Percentiles rank a stretch among this genome's conserved stretches.
Evolutionary conservation across 2,113 vertebrate species (phyloP).

Genomic region (Sakesphorus luctuosus): DNA sequence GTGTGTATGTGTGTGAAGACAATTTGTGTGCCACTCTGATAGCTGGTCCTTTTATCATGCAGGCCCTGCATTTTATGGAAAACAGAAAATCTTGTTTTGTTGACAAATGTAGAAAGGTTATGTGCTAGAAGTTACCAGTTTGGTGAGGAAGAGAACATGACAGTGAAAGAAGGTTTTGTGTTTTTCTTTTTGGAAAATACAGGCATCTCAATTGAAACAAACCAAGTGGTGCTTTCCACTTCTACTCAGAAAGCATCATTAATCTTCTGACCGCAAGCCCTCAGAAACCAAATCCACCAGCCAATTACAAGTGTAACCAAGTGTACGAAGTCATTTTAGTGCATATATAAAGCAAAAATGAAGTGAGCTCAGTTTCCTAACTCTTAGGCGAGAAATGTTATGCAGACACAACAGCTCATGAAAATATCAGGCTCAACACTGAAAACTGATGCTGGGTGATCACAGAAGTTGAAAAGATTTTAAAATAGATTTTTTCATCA

Average conservation of each 20-base stretch:
- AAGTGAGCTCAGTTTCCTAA: not conserved
- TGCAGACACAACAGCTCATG: constrained; percentile 17
- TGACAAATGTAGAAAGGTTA: not conserved
- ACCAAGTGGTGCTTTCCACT: not conserved
- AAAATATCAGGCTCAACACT: constrained; percentile 41
- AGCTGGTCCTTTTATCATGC: not conserved
- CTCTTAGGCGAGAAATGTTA: not conserved
- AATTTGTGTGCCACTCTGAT: not conserved
- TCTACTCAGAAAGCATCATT: not conserved
- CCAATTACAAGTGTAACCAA: not conserved
- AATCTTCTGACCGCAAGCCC: not conserved
- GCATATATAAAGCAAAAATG: not conserved
- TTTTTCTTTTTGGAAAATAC: not conserved
- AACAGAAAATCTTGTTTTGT: not conserved
- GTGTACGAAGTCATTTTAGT: not conserved
- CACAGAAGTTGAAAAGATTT: constrained; percentile 11
- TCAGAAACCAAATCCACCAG: not conserved
- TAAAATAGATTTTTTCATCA: constrained; percentile 31
- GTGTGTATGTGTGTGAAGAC: not conserved
- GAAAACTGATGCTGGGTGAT: not conserved
- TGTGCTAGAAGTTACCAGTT: not conserved
- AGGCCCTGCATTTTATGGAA: not conserved
- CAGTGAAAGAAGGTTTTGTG: not conserved
- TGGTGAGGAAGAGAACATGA: not conserved
- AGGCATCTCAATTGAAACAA: not conserved